Evolutionary conservation across 2,113 vertebrate species (phyloP).

Genomic region (Semnopithecus entellus): DNA sequence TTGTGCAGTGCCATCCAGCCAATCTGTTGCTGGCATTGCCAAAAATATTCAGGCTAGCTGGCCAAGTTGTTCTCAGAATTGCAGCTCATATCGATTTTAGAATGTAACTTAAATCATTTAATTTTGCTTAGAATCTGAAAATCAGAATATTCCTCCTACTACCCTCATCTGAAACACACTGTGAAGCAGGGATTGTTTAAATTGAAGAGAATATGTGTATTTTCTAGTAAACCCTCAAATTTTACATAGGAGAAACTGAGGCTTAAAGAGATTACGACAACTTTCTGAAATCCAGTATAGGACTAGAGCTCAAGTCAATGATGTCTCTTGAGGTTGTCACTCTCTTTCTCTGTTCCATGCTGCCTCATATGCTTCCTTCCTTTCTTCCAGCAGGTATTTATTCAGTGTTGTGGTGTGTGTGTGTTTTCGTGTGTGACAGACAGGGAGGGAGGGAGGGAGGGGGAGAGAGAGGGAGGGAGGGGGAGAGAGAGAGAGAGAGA

Average conservation of each 20-base stretch:
- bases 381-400: not conserved
- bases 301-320: not conserved
- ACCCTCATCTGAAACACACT: not conserved
- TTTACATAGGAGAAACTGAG: not conserved
- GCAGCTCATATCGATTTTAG: slow-evolving; percentile 44
- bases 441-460: accelerated
- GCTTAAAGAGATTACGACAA: not conserved
- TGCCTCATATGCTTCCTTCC: not conserved
- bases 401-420: not conserved
- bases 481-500: too few species aligned
- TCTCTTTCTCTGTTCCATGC: not conserved
- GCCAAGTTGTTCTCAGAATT: slow-evolving; percentile 67
- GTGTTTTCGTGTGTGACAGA: not conserved
- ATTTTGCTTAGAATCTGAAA: slow-evolving; percentile 31
- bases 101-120: not conserved
- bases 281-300: not conserved
- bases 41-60: slow-evolving; percentile 38
- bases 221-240: not conserved
- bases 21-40: slow-evolving; percentile 77
- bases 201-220: not conserved
- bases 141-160: not conserved
- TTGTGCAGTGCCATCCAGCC: slow-evolving; percentile 39
- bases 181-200: not conserved
- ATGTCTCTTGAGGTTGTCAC: not conserved
- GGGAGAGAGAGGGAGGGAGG: too few species aligned